phyloP scores from a whole-genome alignment of 2,888 invertebrate species.

The Cerastis leucographa region DNA sequence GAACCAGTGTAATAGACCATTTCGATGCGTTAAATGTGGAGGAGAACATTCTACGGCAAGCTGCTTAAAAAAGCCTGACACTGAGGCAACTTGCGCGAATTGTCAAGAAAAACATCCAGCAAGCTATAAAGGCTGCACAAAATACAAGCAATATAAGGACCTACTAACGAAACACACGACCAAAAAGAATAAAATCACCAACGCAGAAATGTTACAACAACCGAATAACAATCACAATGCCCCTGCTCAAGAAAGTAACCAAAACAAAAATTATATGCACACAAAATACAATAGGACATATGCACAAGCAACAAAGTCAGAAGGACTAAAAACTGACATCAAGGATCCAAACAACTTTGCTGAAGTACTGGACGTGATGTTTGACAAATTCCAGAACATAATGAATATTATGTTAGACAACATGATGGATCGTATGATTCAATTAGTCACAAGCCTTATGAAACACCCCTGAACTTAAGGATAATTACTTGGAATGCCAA shows the following conservation, averaged over 20 bases:
- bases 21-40: no score
- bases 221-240: background rate
- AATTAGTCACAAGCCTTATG: background rate
- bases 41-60: no score
- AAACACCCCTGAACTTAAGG: background rate
- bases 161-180: no score
- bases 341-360: background rate
- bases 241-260: background rate
- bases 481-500: constrained; percentile 17
- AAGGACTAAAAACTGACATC: background rate
- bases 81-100: no score
- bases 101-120: no score
- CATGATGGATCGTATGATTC: constrained; percentile 11
- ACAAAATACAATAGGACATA: background rate
- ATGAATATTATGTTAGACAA: constrained; percentile 14
- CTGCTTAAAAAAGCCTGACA: no score
- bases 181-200: no score
- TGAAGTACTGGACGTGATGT: constrained; percentile 1
- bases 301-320: background rate
- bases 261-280: background rate
- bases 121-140: no score
- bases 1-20: no score
- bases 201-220: no score
- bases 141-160: no score
- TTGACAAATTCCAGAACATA: background rate